Evolutionary conservation across 2,888 invertebrate species (phyloP).

Genomic region (Anoncus sp.): DNA sequence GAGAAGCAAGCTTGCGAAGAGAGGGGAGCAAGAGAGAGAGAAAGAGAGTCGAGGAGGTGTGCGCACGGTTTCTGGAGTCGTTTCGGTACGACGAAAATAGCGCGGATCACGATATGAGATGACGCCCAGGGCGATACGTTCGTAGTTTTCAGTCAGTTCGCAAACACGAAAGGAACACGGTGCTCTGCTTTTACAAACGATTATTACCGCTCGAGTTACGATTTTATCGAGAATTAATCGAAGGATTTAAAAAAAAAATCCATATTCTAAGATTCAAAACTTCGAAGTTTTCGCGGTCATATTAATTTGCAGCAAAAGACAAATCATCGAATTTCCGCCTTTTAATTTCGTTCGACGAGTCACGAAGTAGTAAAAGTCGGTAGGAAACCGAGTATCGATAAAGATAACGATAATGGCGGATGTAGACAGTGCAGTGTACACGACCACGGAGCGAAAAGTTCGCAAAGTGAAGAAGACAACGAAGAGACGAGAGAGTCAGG

Average conservation of each 20-base stretch:
- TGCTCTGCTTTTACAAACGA: slow-evolving; percentile 56
- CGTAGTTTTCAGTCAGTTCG: slow-evolving; percentile 83
- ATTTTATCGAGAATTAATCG: slow-evolving; percentile 78
- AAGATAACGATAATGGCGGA: slow-evolving; percentile 89
- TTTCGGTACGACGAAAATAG: slow-evolving; percentile 82
- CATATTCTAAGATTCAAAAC: neutral
- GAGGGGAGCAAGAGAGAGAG: slow-evolving; percentile 51
- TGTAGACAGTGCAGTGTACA: slow-evolving; percentile 95
- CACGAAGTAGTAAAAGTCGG: slow-evolving; percentile 24
- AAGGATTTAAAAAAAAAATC: neutral
- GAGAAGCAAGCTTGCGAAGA: slow-evolving; percentile 53
- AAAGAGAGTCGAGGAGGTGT: slow-evolving; percentile 64
- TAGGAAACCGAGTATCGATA: slow-evolving; percentile 59
- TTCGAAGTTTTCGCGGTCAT: neutral
- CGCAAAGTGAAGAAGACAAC: slow-evolving; percentile 96
- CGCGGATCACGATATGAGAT: slow-evolving; percentile 80
- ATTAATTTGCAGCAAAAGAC: no score
- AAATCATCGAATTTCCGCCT: no score
- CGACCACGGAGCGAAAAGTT: slow-evolving; percentile 93
- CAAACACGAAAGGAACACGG: slow-evolving; percentile 81
- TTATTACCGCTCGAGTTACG: slow-evolving; percentile 20
- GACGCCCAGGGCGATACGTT: slow-evolving; percentile 81
- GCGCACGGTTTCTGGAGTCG: slow-evolving; percentile 80
- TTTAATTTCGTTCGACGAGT: slow-evolving; percentile 29
- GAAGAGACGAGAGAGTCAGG: slow-evolving; percentile 91